These are phyloP conservation scores for Leucophenga montana DNA, from an alignment of 2,888 invertebrate species.

Conservation along the genomic window DNA sequence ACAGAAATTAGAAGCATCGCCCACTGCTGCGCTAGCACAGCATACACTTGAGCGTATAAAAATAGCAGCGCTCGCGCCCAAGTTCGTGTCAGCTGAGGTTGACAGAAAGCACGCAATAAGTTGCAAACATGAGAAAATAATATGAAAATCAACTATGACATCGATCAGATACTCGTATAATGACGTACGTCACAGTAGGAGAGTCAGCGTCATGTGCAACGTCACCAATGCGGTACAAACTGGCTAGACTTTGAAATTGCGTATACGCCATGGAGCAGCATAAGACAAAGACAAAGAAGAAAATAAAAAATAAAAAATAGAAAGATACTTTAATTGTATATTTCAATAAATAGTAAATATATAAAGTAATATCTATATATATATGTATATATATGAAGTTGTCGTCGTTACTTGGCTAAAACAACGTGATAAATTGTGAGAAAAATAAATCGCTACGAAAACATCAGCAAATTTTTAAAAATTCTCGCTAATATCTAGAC, in stretches of 20 bases:
- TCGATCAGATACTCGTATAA: slow-evolving; percentile 37
- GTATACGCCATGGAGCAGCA: slow-evolving; percentile 44
- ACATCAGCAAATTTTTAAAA: background rate
- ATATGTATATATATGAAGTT: too few species aligned
- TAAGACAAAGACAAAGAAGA: slow-evolving; percentile 39
- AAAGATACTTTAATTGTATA: slow-evolving; percentile 35
- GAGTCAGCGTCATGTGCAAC: slow-evolving; percentile 39
- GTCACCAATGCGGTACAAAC: slow-evolving; percentile 52
- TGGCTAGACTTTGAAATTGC: slow-evolving; percentile 40
- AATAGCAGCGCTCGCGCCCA: slow-evolving; percentile 50
- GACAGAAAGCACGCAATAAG: slow-evolving; percentile 32
- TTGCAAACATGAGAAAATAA: background rate
- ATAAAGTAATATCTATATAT: too few species aligned
- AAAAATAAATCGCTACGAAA: slow-evolving; percentile 8
- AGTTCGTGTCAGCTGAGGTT: slow-evolving; percentile 61
- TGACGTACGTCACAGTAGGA: slow-evolving; percentile 35
- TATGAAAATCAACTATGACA: slow-evolving; percentile 42
- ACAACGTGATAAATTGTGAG: slow-evolving; percentile 20
- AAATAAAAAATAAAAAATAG: slow-evolving; percentile 25
- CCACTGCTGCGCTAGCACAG: background rate
- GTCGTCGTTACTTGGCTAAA: background rate
- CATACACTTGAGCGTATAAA: slow-evolving; percentile 47
- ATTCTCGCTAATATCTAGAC: background rate
- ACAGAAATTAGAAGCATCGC: slow-evolving; percentile 13
- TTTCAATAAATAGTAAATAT: slow-evolving; percentile 11